A percentile compares a stretch with the other conserved stretches of the same genome.
phyloP scores from a whole-genome alignment of 2,888 invertebrate genomes.

The Cataglyphis livida region DNA sequence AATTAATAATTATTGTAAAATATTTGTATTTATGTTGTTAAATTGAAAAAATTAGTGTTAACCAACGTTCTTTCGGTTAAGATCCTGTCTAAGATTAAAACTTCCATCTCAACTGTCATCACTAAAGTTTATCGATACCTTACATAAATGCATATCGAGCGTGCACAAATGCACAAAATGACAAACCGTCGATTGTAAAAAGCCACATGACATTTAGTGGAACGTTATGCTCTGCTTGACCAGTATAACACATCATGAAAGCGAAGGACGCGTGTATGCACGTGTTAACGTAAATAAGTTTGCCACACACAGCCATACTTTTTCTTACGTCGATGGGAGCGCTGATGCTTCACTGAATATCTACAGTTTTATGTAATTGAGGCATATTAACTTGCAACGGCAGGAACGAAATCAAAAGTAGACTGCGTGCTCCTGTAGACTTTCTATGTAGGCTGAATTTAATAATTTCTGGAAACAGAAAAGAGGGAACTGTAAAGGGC shows the following conservation, averaged over 20 bases:
- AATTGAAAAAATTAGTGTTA: neutral
- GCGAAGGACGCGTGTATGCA: conserved; percentile 4
- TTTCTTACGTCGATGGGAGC: neutral
- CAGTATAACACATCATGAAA: conserved; percentile 41
- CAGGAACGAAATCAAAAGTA: neutral
- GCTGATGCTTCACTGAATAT: neutral
- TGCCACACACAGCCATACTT: neutral
- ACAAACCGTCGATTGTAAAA: conserved; percentile 26
- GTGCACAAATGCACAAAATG: conserved; percentile 2
- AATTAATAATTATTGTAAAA: neutral
- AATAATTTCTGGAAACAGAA: neutral
- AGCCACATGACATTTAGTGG: conserved; percentile 36
- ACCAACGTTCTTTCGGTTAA: neutral
- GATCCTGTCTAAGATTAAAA: neutral
- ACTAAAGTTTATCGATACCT: neutral
- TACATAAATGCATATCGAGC: neutral
- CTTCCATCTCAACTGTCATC: neutral
- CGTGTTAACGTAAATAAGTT: conserved; percentile 7
- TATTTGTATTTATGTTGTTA: neutral
- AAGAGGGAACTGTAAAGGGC: conserved; percentile 44
- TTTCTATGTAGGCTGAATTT: neutral
- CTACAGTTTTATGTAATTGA: conserved; percentile 20
- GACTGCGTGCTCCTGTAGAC: neutral
- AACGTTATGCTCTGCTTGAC: conserved; percentile 29
- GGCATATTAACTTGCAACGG: neutral